Percentiles rank a stretch among this genome's conserved stretches.
These are phyloP conservation scores for Apodemus speciosus DNA, from an alignment of 2,113 vertebrate genomes.

Conservation along the genomic window DNA sequence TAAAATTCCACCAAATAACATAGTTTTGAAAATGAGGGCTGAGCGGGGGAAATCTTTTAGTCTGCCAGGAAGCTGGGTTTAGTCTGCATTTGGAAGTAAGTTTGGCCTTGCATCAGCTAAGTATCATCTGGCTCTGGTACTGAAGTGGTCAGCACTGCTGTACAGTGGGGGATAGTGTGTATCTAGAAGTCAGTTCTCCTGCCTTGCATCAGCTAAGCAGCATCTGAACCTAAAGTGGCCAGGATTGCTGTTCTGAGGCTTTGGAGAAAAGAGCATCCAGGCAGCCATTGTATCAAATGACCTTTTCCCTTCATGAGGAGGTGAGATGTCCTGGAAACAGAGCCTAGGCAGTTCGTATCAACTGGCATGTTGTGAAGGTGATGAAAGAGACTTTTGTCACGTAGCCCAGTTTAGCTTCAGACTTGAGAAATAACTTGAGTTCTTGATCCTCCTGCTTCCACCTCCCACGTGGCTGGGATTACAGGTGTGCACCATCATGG, in stretches of 20 bases:
- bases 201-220: not conserved
- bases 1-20: not conserved
- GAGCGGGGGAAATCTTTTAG: not conserved
- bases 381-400: not conserved
- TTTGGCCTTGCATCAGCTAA: constrained; percentile 24
- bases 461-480: not conserved
- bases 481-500: not conserved
- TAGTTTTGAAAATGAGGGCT: constrained; percentile 8
- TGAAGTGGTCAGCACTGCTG: not conserved
- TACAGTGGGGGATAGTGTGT: not conserved
- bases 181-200: constrained; percentile 40
- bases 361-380: not conserved
- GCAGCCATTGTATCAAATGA: not conserved
- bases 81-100: constrained; percentile 17
- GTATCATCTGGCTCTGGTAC: not conserved
- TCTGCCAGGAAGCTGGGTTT: not conserved
- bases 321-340: not conserved
- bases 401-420: not conserved
- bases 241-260: not conserved
- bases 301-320: not conserved
- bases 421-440: not conserved
- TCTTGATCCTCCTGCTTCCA: not conserved
- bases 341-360: not conserved
- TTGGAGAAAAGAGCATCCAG: constrained; percentile 2
- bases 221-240: not conserved